phyloP scores from a whole-genome alignment of 2,797 vertebrate species.

The Petrocephalus sullivani region DNA sequence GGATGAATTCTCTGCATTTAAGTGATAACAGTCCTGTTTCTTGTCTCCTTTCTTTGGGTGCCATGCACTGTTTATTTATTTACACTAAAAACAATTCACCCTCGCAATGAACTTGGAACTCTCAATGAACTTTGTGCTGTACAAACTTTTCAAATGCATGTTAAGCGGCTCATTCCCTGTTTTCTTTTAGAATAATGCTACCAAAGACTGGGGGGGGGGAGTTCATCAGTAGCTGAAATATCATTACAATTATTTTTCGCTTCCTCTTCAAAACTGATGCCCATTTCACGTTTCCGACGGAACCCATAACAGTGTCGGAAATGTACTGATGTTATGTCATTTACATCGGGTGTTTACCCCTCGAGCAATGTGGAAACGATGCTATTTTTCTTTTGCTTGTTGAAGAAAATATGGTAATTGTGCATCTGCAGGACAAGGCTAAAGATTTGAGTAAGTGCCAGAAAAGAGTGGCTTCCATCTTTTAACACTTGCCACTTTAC shows the following conservation, averaged over 20 bases:
- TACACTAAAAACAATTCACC: neutral
- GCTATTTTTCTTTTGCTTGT: constrained; percentile 20
- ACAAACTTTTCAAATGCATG: neutral
- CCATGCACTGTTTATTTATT: neutral
- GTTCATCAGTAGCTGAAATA: neutral
- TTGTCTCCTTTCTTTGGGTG: neutral
- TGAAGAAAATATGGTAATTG: constrained; percentile 3
- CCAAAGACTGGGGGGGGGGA: neutral
- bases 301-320: constrained; percentile 45
- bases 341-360: constrained; percentile 40
- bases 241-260: neutral
- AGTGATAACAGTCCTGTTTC: neutral
- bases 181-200: neutral
- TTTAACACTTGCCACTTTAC: neutral
- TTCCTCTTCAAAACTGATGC: neutral
- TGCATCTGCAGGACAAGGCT: neutral
- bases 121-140: neutral
- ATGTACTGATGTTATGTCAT: constrained; percentile 53
- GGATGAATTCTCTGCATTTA: neutral
- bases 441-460: neutral
- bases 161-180: neutral
- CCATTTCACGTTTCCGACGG: constrained; percentile 48
- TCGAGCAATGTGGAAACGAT: constrained; percentile 34
- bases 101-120: neutral
- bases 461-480: neutral